Base-by-base conservation (phyloP, 2,113 vertebrate species). In the Hippocampus zosterae region DNA sequence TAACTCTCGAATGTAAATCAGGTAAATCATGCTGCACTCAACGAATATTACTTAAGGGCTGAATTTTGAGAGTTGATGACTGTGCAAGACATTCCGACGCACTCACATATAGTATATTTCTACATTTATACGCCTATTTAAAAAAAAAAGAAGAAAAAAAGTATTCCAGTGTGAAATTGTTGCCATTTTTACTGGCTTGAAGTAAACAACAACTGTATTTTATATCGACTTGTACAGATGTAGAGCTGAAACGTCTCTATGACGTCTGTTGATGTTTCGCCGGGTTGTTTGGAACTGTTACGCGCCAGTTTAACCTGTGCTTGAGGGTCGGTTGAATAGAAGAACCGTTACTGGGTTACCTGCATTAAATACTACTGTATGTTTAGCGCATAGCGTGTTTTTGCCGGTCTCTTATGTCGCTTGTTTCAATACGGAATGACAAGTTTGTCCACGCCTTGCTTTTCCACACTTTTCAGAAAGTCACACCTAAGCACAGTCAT, bases 61-160 rank as follows among this genome's bases (percentile, higher is more conserved):
- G 70, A 81, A 71, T 66, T 69, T 65, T 65, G 4, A 66, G 3
- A 63, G 69, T 61, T 70, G 65, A 9, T 71, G 53, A 64, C 9
- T 18, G 29, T 63, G 19, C 65, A 62, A 64, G 50, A 59, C 50
- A 64, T 68, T 75, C 65, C 27, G 68, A 29, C 64, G 46, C 53
- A 67, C 67, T 82, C 46, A 55, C 68, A 56, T 3, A 56, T n/a
- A 59, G 10, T 25, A 59, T 79, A 57, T 70, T 77, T 73, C n/a
- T 73, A 55, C 62, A 68, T 64, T 59, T 63, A 48, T 13, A n/a
- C 44, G 13, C 60, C 9, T 1, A 59, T 48, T 16, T 44, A 44
- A 44, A 44, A 44, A 16, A 18, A 48, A 48, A 5, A 18, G 2
- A 44, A 44, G 50, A 52, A 23, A 12, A 41, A 25, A 57, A 69